Evolutionary conservation across 2,888 invertebrate species (phyloP).

Genomic region (Barypeithes pellucidus): DNA sequence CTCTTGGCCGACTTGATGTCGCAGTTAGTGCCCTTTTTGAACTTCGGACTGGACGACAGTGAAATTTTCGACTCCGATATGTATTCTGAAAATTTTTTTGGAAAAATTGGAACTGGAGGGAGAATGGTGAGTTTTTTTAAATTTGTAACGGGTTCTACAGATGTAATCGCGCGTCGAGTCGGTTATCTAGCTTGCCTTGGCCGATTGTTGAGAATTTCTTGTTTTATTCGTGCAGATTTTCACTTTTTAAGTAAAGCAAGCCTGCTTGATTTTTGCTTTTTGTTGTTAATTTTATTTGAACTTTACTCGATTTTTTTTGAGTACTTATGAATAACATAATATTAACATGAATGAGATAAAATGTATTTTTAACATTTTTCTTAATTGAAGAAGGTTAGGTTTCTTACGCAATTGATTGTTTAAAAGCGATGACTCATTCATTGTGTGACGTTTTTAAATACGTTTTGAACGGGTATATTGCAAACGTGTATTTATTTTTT

Average conservation of each 20-base stretch:
- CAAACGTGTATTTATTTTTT: conserved; percentile 30
- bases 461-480: conserved; percentile 27
- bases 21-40: conserved; percentile 76
- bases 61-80: conserved; percentile 58
- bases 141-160: not conserved
- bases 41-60: conserved; percentile 67
- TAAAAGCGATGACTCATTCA: conserved; percentile 45
- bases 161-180: not conserved
- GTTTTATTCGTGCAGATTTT: conserved; percentile 3
- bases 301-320: not conserved
- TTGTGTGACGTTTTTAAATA: conserved; percentile 34
- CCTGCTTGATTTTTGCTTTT: conserved; percentile 1
- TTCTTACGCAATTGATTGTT: conserved; percentile 49
- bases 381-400: conserved; percentile 36
- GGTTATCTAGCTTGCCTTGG: conserved; percentile 19
- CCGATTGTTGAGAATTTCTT: not conserved
- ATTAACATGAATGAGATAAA: conserved; percentile 40
- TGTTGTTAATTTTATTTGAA: not conserved
- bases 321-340: not conserved
- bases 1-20: conserved; percentile 73
- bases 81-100: conserved; percentile 53
- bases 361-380: conserved; percentile 43
- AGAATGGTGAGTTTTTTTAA: conserved; percentile 45
- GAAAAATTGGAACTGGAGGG: conserved; percentile 35
- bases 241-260: not conserved